A percentile compares a stretch with the other conserved stretches of the same genome.
Evolutionary conservation across 2,113 vertebrate species (phyloP).

Genomic region (Leptosomus discolor): DNA sequence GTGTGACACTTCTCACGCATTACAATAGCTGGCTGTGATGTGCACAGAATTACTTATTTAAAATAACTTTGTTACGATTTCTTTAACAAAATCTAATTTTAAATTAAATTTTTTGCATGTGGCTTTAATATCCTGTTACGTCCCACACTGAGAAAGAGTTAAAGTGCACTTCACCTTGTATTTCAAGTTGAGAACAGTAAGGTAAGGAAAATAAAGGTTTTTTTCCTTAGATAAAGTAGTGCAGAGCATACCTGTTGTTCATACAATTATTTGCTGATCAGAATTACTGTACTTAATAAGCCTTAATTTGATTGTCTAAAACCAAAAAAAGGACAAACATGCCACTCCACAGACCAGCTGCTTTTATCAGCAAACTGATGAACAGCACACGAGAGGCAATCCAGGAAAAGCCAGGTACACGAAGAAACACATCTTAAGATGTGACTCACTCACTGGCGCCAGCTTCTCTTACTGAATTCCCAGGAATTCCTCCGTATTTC

Average conservation of each 20-base stretch:
- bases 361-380: background rate
- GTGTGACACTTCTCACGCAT: rapidly evolving
- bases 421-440: rapidly evolving
- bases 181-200: background rate
- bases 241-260: background rate
- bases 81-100: background rate
- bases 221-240: background rate
- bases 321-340: background rate
- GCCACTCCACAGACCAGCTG: background rate
- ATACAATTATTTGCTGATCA: background rate
- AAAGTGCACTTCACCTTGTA: background rate
- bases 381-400: background rate
- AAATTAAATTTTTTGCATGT: background rate
- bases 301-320: background rate
- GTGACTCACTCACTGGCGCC: conserved; percentile 49
- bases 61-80: background rate
- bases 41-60: background rate
- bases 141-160: background rate
- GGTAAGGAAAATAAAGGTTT: background rate
- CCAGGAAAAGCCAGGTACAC: conserved; percentile 36
- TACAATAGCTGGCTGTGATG: background rate
- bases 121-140: background rate
- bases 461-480: conserved; percentile 28
- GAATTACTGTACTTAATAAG: background rate
- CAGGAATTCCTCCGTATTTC: background rate